A percentile compares a stretch with the other conserved stretches of the same genome.
phyloP scores from a whole-genome alignment of 2,888 invertebrate genomes.

The Coleophora deauratella region DNA sequence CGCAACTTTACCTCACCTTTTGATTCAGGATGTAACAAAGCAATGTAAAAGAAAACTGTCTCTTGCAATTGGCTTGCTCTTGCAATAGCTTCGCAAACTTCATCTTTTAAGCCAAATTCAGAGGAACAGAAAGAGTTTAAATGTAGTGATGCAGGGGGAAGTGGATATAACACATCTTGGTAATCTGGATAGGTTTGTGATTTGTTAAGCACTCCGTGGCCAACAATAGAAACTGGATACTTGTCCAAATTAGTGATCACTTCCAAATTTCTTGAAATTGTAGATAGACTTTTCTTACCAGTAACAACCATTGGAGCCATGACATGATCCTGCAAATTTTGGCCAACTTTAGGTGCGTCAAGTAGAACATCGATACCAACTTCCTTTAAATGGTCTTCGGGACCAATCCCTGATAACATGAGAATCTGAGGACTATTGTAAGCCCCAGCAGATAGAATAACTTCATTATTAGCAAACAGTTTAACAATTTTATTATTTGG shows the following conservation, averaged over 20 bases:
- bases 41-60: background rate
- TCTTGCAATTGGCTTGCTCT: background rate
- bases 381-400: slow-evolving; percentile 16
- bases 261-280: background rate
- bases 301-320: slow-evolving; percentile 19
- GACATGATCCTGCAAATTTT: slow-evolving; percentile 24
- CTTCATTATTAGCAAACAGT: slow-evolving; percentile 5
- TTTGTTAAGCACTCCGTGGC: slow-evolving; percentile 16
- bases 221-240: background rate
- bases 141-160: background rate
- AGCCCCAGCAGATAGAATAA: slow-evolving; percentile 24
- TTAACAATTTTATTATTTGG: background rate
- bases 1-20: background rate
- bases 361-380: slow-evolving; percentile 5
- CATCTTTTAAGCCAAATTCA: background rate
- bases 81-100: background rate
- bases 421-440: slow-evolving; percentile 23
- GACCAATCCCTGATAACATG: slow-evolving; percentile 28
- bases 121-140: slow-evolving; percentile 12
- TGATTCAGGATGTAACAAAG: background rate
- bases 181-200: slow-evolving; percentile 15
- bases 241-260: background rate
- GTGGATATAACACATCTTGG: background rate
- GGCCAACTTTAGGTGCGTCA: slow-evolving; percentile 20
- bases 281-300: background rate